These are phyloP conservation scores for Tetrao urogallus DNA, from an alignment of 2,113 vertebrate genomes.

Conservation along the genomic window DNA sequence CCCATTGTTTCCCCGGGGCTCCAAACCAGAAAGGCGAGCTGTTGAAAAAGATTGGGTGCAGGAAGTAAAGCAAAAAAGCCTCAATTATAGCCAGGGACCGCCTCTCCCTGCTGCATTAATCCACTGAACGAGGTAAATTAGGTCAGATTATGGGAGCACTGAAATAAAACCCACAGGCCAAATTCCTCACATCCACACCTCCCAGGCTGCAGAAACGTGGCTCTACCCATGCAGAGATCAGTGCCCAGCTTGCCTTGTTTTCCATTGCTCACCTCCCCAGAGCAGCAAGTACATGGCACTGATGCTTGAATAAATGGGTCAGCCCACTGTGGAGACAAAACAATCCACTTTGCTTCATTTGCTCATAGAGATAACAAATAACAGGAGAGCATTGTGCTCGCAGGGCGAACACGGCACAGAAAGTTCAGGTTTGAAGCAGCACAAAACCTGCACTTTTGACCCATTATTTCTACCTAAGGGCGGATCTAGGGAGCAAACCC, in stretches of 20 bases:
- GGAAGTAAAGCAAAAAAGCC: constrained; percentile 27
- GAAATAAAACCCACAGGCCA: background rate
- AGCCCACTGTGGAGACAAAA: background rate
- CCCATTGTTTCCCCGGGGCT: constrained; percentile 21
- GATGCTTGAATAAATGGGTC: background rate
- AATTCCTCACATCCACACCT: background rate
- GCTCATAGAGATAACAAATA: background rate
- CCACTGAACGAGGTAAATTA: background rate
- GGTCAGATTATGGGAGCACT: background rate
- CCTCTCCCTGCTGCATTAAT: constrained; percentile 18
- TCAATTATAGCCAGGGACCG: background rate
- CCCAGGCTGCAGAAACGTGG: background rate
- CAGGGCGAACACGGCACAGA: too few species aligned
- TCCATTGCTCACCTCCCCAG: background rate
- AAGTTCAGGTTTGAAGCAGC: background rate
- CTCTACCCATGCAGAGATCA: background rate
- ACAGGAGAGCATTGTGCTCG: background rate
- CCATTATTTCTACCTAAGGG: background rate
- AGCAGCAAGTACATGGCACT: background rate
- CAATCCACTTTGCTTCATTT: background rate
- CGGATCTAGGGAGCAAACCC: background rate
- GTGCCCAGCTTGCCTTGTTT: background rate
- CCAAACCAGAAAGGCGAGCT: constrained; percentile 55
- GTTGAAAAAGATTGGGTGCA: background rate
- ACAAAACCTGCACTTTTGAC: background rate